Evolutionary conservation across 1,140 invertebrate species (phyloP).

Genomic region (Daktulosphaira vitifoliae): DNA sequence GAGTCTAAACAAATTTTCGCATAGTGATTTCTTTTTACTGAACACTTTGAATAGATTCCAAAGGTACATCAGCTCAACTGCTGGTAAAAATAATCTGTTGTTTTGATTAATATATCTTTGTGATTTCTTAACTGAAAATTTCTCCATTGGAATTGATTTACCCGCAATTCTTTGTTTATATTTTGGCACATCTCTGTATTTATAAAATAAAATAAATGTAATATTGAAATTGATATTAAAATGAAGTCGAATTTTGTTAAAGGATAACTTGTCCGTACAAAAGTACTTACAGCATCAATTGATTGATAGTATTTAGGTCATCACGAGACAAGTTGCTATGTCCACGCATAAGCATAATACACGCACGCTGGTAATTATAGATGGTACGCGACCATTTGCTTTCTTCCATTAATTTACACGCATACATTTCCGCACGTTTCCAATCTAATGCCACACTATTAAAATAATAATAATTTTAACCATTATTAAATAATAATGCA

Average conservation of each 20-base stretch:
- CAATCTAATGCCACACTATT: conserved; percentile 54
- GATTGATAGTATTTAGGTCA: conserved; percentile 47
- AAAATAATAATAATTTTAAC: conserved; percentile 36
- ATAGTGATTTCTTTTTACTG: conserved; percentile 57
- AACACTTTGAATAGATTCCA: conserved; percentile 90
- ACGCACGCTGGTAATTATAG: conserved; percentile 82
- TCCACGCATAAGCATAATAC: conserved; percentile 62
- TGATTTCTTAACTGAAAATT: conserved; percentile 81
- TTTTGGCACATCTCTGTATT: conserved; percentile 59
- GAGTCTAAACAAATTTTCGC: conserved; percentile 60
- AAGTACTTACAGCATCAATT: conserved; percentile 54
- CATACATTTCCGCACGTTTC: conserved; percentile 63
- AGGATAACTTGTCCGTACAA: conserved; percentile 29
- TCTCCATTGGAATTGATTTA: conserved; percentile 93
- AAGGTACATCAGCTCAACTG: conserved; percentile 80
- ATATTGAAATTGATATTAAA: background rate
- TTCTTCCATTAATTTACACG: conserved; percentile 59
- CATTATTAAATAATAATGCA: background rate
- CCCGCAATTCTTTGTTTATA: conserved; percentile 87
- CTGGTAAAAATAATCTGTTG: conserved; percentile 65
- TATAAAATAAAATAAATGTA: background rate
- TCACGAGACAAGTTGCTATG: conserved; percentile 49
- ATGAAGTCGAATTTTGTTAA: background rate
- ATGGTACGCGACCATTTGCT: conserved; percentile 87
- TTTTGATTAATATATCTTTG: conserved; percentile 68